phyloP scores from a whole-genome alignment of 2,888 invertebrate genomes.

The Parnassius apollo region DNA sequence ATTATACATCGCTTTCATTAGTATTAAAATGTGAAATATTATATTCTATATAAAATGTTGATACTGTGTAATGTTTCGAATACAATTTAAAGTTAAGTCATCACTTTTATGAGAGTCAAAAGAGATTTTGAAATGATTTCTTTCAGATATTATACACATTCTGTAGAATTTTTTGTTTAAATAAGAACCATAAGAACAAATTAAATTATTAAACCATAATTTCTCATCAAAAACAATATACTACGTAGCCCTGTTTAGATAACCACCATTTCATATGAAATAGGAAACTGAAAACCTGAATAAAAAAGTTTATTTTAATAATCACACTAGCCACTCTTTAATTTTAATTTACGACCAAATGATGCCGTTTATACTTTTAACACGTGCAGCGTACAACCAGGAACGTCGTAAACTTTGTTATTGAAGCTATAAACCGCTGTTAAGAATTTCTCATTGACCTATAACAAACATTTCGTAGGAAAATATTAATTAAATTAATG shows the following conservation, averaged over 20 bases:
- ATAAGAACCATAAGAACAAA: no score
- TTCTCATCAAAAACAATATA: no score
- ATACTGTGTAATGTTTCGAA: no score
- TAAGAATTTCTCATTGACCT: conserved; percentile 64
- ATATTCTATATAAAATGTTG: not conserved
- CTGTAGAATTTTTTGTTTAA: no score
- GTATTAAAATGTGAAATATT: not conserved
- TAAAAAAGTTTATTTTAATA: conserved; percentile 4
- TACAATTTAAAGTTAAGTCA: no score
- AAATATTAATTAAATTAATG: conserved; percentile 50
- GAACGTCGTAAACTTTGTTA: conserved; percentile 66
- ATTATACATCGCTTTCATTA: conserved; percentile 20
- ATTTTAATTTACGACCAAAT: conserved; percentile 23
- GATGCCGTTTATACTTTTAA: conserved; percentile 49
- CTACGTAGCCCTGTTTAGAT: no score
- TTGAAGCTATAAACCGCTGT: conserved; percentile 70
- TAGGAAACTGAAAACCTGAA: no score
- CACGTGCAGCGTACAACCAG: conserved; percentile 58
- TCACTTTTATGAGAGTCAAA: no score
- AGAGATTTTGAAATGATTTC: no score
- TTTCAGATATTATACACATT: no score
- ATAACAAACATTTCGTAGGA: conserved; percentile 39
- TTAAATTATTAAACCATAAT: no score
- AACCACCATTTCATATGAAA: no score
- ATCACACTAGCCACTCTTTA: conserved; percentile 17